A percentile compares a stretch with the other conserved stretches of the same genome.
These are phyloP conservation scores for Paratilapia polleni DNA, from an alignment of 2,113 vertebrate species.

Conservation along the genomic window DNA sequence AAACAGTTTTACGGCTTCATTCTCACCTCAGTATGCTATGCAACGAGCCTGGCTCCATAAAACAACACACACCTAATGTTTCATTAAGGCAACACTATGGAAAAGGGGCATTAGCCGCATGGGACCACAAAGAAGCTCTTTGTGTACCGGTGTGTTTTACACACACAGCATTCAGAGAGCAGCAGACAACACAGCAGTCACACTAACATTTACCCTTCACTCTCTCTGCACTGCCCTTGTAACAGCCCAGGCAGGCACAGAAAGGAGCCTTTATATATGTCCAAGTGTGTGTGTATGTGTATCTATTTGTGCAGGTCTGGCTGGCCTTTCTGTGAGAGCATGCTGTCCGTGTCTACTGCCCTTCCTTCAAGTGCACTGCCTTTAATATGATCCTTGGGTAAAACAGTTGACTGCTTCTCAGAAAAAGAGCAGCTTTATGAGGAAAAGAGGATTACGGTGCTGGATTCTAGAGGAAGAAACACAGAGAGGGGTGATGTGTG, in stretches of 20 bases:
- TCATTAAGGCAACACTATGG: conserved; percentile 59
- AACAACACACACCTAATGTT: conserved; percentile 56
- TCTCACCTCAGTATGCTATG: conserved; percentile 40
- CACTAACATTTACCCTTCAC: conserved; percentile 65
- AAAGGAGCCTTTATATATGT: conserved; percentile 47
- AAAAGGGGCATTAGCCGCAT: conserved; percentile 53
- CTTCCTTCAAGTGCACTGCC: conserved; percentile 1
- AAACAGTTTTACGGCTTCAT: conserved; percentile 11
- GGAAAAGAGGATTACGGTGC: conserved; percentile 43
- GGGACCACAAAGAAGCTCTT: conserved; percentile 66
- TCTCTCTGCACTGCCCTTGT: conserved; percentile 40
- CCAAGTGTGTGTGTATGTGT: conserved; percentile 6
- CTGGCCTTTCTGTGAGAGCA: background rate
- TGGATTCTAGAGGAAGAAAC: background rate
- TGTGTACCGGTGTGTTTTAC: conserved; percentile 50
- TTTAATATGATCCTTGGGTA: conserved; percentile 22
- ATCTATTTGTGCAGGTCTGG: background rate
- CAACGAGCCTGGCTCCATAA: conserved; percentile 37
- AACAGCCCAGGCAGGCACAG: conserved; percentile 28
- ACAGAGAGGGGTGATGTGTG: background rate
- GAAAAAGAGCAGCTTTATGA: conserved; percentile 23
- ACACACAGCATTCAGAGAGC: conserved; percentile 42
- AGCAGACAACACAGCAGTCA: conserved; percentile 52
- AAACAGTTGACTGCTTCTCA: conserved; percentile 8
- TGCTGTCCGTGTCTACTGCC: background rate